These are phyloP conservation scores for Trigoniulus corallinus DNA, from an alignment of 1,140 invertebrate genomes.

Conservation along the genomic window DNA sequence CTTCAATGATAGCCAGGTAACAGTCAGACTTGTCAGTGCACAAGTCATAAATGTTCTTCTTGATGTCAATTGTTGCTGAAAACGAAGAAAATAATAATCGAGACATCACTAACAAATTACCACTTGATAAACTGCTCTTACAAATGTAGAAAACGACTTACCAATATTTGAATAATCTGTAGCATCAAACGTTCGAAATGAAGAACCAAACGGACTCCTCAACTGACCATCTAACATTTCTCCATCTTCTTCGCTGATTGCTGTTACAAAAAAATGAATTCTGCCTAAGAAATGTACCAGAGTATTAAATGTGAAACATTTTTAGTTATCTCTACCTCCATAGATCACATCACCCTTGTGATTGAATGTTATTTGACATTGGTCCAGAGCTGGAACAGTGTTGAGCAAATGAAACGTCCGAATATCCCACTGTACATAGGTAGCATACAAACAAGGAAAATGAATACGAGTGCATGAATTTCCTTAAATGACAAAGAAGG, in stretches of 20 bases:
- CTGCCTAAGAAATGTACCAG: too few species aligned
- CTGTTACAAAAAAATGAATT: slow-evolving; percentile 32
- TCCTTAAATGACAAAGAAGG: not conserved
- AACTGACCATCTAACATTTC: slow-evolving; percentile 40
- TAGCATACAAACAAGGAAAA: slow-evolving; percentile 55
- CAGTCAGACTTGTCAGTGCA: slow-evolving; percentile 36
- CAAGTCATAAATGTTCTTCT: slow-evolving; percentile 36
- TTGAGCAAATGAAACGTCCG: slow-evolving; percentile 83
- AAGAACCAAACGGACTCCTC: slow-evolving; percentile 50
- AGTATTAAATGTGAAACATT: slow-evolving; percentile 10
- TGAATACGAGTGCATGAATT: slow-evolving; percentile 10
- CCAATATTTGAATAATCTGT: slow-evolving; percentile 84
- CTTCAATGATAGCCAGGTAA: slow-evolving; percentile 41
- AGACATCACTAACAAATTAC: not conserved
- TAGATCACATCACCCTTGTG: slow-evolving; percentile 35
- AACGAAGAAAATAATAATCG: too few species aligned
- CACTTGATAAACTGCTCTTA: slow-evolving; percentile 6
- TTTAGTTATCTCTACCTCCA: slow-evolving; percentile 24
- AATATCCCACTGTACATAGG: slow-evolving; percentile 79
- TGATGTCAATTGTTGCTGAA: slow-evolving; percentile 72
- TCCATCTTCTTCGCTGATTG: slow-evolving; percentile 49
- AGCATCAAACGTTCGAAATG: slow-evolving; percentile 85
- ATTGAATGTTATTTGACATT: slow-evolving; percentile 47
- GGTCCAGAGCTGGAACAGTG: slow-evolving; percentile 80
- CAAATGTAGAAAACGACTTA: slow-evolving; percentile 24